A percentile compares a stretch with the other conserved stretches of the same genome.
Evolutionary conservation across 1,140 invertebrate species (phyloP).

Genomic region (Drosophila pandora): DNA sequence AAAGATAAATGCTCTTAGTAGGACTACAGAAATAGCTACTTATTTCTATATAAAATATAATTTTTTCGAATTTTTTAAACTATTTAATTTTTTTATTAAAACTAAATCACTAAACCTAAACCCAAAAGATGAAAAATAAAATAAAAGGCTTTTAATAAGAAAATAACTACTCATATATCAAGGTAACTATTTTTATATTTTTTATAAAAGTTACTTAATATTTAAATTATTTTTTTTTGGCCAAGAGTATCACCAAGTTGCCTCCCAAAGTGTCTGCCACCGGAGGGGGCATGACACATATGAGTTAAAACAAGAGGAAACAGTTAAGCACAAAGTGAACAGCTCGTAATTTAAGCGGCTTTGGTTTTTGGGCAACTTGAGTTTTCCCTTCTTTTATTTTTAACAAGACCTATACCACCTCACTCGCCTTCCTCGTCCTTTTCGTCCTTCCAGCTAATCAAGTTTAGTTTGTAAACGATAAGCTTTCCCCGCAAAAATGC

Average conservation of each 20-base stretch:
- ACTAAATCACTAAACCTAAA: too few species aligned
- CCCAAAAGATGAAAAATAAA: too few species aligned
- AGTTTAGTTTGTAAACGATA: constrained; percentile 21
- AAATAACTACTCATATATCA: too few species aligned
- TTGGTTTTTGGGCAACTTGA: constrained; percentile 24
- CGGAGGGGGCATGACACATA: constrained; percentile 8
- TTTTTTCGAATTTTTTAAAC: not conserved
- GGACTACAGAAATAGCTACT: not conserved
- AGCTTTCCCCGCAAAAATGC: constrained; percentile 34
- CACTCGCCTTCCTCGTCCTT: constrained; percentile 4
- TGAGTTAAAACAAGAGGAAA: constrained; percentile 56
- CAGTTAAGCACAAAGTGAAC: constrained; percentile 72
- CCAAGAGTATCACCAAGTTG: not conserved
- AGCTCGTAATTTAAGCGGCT: constrained; percentile 75
- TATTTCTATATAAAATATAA: not conserved
- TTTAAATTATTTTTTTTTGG: not conserved
- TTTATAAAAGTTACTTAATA: not conserved
- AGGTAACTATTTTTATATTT: too few species aligned
- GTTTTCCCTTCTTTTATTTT: constrained; percentile 21
- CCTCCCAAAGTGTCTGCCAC: not conserved
- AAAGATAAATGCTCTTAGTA: constrained; percentile 1
- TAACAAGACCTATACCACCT: constrained; percentile 8
- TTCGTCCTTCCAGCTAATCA: not conserved
- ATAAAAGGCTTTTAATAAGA: too few species aligned
- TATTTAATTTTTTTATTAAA: not conserved